These are phyloP conservation scores for Tursiops truncatus DNA, from an alignment of 2,113 vertebrate species.

Conservation along the genomic window DNA sequence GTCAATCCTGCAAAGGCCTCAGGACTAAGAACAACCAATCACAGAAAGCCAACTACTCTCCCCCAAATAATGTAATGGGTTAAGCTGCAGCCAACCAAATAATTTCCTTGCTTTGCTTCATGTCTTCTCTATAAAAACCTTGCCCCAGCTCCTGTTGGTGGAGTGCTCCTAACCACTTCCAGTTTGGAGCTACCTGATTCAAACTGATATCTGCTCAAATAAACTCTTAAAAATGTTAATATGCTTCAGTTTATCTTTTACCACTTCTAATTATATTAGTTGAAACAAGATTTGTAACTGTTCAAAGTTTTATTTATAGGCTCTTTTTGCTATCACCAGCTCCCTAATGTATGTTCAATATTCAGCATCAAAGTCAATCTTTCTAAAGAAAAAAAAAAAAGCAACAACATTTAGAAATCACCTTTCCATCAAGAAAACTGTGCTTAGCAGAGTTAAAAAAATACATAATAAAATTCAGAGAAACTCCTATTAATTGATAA, in stretches of 20 bases:
- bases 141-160: not conserved
- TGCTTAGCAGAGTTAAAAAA: not conserved
- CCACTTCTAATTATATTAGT: not conserved
- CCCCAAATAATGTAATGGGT: not conserved
- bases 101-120: not conserved
- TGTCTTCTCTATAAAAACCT: not conserved
- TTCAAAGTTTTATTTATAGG: not conserved
- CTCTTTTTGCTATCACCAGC: not conserved
- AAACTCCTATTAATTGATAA: not conserved
- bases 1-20: not conserved
- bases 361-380: not conserved
- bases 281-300: not conserved
- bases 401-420: not conserved
- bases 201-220: not conserved
- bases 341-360: not conserved
- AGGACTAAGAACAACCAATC: not conserved
- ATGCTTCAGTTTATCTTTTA: not conserved
- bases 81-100: not conserved
- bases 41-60: not conserved
- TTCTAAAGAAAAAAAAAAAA: constrained; percentile 5
- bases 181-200: not conserved
- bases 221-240: not conserved
- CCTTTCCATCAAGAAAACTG: not conserved
- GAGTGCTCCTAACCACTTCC: not conserved
- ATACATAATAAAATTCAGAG: not conserved